Percentiles rank a stretch among this genome's conserved stretches.
Conservation (phyloP, 2,797 vertebrate genomes). For the Anguilla anguilla region DNA sequence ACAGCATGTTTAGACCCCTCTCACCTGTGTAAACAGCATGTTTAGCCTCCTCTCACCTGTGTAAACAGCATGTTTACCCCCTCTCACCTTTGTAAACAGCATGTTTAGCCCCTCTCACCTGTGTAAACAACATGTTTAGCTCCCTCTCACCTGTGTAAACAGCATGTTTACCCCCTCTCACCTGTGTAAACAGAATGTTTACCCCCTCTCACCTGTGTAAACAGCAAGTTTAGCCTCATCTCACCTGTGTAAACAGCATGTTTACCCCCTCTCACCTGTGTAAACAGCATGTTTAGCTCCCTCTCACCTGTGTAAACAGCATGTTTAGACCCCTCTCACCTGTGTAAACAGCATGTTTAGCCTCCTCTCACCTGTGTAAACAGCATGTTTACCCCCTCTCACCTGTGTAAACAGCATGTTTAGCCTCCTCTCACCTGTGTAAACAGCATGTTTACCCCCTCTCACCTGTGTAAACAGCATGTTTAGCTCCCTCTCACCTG, state of each 20-base stretch:
- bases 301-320: background rate
- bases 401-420: too few species aligned
- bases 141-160: background rate
- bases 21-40: background rate
- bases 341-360: background rate
- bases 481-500: too few species aligned
- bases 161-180: too few species aligned
- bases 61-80: background rate
- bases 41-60: background rate
- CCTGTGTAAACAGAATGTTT: too few species aligned
- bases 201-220: background rate
- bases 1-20: background rate
- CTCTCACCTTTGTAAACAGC: background rate
- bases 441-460: background rate
- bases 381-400: too few species aligned
- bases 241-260: background rate
- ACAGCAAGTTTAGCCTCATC: too few species aligned
- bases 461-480: too few species aligned
- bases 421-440: background rate
- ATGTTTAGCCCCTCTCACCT: background rate
- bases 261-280: slow-evolving; percentile 45
- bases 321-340: background rate
- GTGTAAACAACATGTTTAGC: background rate
- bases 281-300: slow-evolving; percentile 82
- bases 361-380: too few species aligned